Conservation (phyloP, 1,140 invertebrate species). For the Monochamus saltuarius region DNA sequence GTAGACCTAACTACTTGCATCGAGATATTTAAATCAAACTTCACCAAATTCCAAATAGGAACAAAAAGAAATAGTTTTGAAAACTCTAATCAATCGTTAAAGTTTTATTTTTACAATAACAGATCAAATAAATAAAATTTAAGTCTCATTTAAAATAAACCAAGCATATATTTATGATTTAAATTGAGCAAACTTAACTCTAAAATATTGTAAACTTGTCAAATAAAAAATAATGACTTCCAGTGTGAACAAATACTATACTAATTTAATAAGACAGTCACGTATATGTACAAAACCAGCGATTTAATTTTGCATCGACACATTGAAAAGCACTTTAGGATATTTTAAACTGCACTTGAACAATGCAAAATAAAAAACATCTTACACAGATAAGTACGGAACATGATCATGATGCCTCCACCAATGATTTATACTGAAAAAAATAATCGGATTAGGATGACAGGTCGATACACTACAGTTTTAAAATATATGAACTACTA, state of each 20-base stretch:
- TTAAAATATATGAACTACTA: background rate
- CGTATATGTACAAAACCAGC: background rate
- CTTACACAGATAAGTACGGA: conserved; percentile 45
- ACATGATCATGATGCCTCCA: conserved; percentile 47
- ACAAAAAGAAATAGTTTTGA: conserved; percentile 20
- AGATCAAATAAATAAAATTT: conserved; percentile 19
- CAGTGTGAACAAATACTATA: conserved; percentile 6
- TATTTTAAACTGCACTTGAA: conserved; percentile 28
- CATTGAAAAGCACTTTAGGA: background rate
- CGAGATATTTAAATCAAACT: conserved; percentile 26
- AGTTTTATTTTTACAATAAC: conserved; percentile 5
- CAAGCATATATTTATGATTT: background rate
- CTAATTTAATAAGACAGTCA: conserved; percentile 4
- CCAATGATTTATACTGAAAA: conserved; percentile 51
- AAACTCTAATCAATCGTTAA: too few relatives aligned
- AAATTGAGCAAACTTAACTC: conserved; percentile 28
- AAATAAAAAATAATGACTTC: background rate
- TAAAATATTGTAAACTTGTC: too few relatives aligned
- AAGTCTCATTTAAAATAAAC: conserved; percentile 14
- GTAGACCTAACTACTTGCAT: conserved; percentile 20
- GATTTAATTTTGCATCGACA: conserved; percentile 1
- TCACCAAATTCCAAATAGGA: conserved; percentile 30
- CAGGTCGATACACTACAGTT: background rate
- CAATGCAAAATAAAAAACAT: conserved; percentile 34
- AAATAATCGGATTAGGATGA: conserved; percentile 38